Conservation (phyloP, 2,888 invertebrate genomes). For the Cenopis cana region DNA sequence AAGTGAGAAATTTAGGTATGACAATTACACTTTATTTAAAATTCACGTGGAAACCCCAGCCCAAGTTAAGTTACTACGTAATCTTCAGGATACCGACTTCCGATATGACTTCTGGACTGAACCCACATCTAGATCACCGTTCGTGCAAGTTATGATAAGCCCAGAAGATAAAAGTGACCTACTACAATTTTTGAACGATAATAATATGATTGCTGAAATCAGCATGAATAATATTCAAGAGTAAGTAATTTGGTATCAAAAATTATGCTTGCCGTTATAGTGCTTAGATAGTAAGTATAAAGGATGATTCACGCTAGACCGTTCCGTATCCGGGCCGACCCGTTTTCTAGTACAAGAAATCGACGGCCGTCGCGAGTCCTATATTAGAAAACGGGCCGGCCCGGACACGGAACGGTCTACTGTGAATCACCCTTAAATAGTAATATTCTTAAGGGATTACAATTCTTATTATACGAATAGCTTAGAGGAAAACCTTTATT, state of each 20-base stretch:
- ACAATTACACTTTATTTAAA: constrained; percentile 82
- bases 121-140: constrained; percentile 61
- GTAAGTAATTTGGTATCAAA: constrained; percentile 61
- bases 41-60: constrained; percentile 76
- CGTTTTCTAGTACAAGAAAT: too few relatives aligned
- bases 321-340: too few relatives aligned
- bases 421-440: too few relatives aligned
- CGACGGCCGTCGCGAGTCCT: too few relatives aligned
- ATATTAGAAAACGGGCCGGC: too few relatives aligned
- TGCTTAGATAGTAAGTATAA: too few relatives aligned
- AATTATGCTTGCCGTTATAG: neutral
- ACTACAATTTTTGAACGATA: constrained; percentile 62
- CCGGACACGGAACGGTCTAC: too few relatives aligned
- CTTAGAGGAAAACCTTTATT: too few relatives aligned
- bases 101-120: constrained; percentile 79
- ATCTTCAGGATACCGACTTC: constrained; percentile 69
- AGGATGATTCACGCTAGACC: too few relatives aligned
- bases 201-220: constrained; percentile 71
- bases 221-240: constrained; percentile 78
- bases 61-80: constrained; percentile 78
- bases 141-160: constrained; percentile 73
- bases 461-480: too few relatives aligned
- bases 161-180: constrained; percentile 67
- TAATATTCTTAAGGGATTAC: too few relatives aligned
- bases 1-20: constrained; percentile 64